phyloP scores from a whole-genome alignment of 2,113 vertebrate genomes.

The Corvus hawaiiensis region DNA sequence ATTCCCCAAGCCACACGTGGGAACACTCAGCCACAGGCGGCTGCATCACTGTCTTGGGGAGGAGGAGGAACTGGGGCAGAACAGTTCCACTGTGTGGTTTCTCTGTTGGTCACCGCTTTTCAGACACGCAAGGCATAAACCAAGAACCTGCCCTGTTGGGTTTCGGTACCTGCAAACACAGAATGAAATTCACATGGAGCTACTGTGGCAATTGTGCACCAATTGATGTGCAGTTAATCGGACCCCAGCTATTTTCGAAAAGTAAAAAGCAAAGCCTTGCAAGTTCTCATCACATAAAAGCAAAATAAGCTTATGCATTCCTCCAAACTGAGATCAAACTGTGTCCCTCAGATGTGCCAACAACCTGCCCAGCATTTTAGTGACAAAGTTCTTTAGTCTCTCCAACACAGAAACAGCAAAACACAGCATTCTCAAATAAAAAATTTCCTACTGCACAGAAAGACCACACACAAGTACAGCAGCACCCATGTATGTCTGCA shows the following conservation, averaged over 20 bases:
- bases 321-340: neutral
- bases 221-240: neutral
- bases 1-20: neutral
- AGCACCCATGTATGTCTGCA: neutral
- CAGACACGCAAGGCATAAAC: neutral
- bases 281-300: neutral
- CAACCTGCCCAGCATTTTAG: neutral
- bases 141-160: neutral
- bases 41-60: neutral
- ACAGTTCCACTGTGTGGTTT: slow-evolving; percentile 11
- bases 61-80: slow-evolving; percentile 23
- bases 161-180: neutral
- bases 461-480: neutral
- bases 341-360: neutral
- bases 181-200: neutral
- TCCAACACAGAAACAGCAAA: neutral
- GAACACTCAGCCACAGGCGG: neutral
- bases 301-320: neutral
- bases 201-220: neutral
- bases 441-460: neutral
- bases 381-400: neutral
- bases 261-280: neutral
- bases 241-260: neutral
- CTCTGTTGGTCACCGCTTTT: neutral
- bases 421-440: neutral